These are phyloP conservation scores for Etheostoma perlongum DNA, from an alignment of 2,797 vertebrate genomes.

Conservation along the genomic window DNA sequence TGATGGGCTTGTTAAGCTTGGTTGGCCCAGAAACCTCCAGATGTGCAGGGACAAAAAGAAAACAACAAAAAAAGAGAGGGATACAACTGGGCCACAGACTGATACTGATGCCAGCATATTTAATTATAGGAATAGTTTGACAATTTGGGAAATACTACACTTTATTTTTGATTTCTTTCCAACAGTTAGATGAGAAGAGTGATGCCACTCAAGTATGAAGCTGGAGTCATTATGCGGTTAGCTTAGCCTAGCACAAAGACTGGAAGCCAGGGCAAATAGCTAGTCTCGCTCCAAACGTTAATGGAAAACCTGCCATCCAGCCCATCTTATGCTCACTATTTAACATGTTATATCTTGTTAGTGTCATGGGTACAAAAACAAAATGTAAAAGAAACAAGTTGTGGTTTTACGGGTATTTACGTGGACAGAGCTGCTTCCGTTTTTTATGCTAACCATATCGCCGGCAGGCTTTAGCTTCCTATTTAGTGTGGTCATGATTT, in stretches of 20 bases:
- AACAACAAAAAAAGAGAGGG: not conserved
- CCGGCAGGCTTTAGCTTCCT: not conserved
- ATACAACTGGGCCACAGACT: slow-evolving; percentile 24
- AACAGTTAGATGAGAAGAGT: not conserved
- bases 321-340: no score
- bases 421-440: no score
- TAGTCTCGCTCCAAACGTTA: not conserved
- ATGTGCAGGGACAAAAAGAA: not conserved
- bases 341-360: no score
- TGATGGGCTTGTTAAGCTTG: slow-evolving; percentile 21
- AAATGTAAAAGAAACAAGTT: no score
- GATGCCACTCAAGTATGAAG: not conserved
- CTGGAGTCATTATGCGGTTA: not conserved
- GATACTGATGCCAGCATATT: not conserved
- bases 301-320: no score
- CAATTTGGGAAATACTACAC: not conserved
- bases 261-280: not conserved
- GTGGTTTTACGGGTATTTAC: not conserved
- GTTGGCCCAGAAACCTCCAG: slow-evolving; percentile 10
- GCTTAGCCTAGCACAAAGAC: not conserved
- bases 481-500: not conserved
- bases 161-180: not conserved
- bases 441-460: no score
- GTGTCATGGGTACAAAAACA: no score
- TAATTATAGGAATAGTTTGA: not conserved